These are phyloP conservation scores for Pollimyrus isidori DNA, from an alignment of 2,113 vertebrate species.

Conservation along the genomic window DNA sequence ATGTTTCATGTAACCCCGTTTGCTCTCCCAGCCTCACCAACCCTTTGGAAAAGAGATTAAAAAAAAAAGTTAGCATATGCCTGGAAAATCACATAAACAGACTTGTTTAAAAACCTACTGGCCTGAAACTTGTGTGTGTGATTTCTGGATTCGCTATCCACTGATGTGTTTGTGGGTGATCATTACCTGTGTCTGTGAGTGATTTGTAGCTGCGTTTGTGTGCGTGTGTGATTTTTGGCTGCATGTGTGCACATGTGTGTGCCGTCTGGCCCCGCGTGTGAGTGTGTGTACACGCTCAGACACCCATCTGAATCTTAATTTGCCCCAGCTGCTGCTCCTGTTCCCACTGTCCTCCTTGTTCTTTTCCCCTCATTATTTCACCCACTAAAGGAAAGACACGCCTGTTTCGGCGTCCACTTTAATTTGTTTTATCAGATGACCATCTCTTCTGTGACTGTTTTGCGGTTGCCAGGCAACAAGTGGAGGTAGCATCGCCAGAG, in stretches of 20 bases:
- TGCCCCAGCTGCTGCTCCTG: background rate
- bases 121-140: background rate
- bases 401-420: background rate
- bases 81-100: constrained; percentile 8
- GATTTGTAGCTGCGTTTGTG: background rate
- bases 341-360: background rate
- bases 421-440: constrained; percentile 7
- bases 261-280: background rate
- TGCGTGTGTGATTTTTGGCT: background rate
- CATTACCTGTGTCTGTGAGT: background rate
- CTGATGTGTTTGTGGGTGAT: background rate
- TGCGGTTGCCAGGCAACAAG: constrained; percentile 10
- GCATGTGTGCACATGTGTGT: background rate
- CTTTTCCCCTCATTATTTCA: background rate
- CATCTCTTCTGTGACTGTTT: background rate
- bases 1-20: background rate
- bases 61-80: constrained; percentile 1
- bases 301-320: background rate
- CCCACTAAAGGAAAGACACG: background rate
- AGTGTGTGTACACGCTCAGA: background rate
- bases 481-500: background rate
- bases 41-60: background rate
- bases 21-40: background rate
- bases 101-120: background rate
- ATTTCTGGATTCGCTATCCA: background rate